phyloP scores from a whole-genome alignment of 2,113 vertebrate genomes.

The Muscicapa adusta region DNA sequence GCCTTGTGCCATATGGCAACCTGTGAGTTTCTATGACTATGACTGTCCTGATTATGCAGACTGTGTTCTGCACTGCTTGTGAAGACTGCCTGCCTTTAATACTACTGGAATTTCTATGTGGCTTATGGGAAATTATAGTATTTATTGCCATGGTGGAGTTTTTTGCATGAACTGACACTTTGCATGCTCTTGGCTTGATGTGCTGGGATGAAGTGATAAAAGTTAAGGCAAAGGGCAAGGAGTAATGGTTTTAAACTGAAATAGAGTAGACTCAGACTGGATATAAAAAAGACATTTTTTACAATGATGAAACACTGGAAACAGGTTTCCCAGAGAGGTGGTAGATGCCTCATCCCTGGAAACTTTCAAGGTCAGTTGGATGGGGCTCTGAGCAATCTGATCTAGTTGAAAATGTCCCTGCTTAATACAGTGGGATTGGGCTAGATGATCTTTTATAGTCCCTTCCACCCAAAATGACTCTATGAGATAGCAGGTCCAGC shows the following conservation, averaged over 20 bases:
- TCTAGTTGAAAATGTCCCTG: neutral
- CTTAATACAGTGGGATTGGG: neutral
- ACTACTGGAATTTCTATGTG: neutral
- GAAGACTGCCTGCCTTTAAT: neutral
- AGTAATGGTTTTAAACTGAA: neutral
- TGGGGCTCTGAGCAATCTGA: neutral
- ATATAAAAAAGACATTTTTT: neutral
- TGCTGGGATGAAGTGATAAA: neutral
- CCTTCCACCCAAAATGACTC: neutral
- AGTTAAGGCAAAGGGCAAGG: neutral
- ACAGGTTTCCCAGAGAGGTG: neutral
- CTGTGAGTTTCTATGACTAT: neutral
- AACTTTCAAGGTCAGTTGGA: neutral
- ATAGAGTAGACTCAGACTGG: neutral
- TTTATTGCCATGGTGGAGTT: neutral
- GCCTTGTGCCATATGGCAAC: neutral
- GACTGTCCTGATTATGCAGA: neutral
- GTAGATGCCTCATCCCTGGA: neutral
- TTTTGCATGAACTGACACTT: neutral
- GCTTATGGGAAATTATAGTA: neutral
- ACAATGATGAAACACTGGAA: neutral
- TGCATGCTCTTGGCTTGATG: neutral
- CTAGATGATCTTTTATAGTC: neutral
- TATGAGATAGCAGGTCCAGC: neutral
- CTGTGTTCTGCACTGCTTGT: neutral